Base-by-base conservation (phyloP, 2,797 vertebrate species). In the Furcifer pardalis region DNA sequence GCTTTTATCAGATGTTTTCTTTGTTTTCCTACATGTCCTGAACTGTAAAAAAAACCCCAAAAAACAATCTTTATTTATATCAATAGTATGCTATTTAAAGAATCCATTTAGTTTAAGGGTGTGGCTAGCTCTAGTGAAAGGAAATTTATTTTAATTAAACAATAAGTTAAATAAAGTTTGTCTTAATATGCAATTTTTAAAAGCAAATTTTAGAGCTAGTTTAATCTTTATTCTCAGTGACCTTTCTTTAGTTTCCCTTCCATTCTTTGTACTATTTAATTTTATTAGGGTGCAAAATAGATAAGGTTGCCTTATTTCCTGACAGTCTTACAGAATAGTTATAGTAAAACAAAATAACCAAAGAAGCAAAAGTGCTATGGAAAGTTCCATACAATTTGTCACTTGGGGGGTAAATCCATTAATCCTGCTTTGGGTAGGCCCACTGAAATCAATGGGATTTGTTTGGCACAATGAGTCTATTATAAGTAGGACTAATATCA, bases 201-300 rank as follows among this genome's bases (percentile, higher is more conserved):
- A 74, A 44, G n/a, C 77, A 83, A 84, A 86, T 32, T 4, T 56
- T 62, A 86, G 84, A 83, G 8, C 83, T 79, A 42, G 40, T 0
- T 0, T 30, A 81, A 32, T 59, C 25, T n/a, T 56, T 84, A 56
- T 82, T 77, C 81, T 56, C 80, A 84, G 68, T 89, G 27, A 40
- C 86, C 80, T 84, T 87, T 86, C 65, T 87, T 68, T 79, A 65
- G 82, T 91, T 94, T 56, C 90, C 89, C 90, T 91, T 86, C 59
- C 65, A 90, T 94, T 92, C 81, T 93, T 90, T 65, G 86, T 21
- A 42, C 32, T 86, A 85, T 72, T 46, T 86, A 82, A 10, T 76
- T 76, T 85, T 0, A 2, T 69, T 74, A 71, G 56, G 42, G 74
- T 87, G 42, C 9, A 79, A 79, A 60, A 76, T 49, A 37, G 49